A percentile compares a stretch with the other conserved stretches of the same genome.
Conservation (phyloP, 2,888 invertebrate species). For the Leptinotarsa rubiginosa region DNA sequence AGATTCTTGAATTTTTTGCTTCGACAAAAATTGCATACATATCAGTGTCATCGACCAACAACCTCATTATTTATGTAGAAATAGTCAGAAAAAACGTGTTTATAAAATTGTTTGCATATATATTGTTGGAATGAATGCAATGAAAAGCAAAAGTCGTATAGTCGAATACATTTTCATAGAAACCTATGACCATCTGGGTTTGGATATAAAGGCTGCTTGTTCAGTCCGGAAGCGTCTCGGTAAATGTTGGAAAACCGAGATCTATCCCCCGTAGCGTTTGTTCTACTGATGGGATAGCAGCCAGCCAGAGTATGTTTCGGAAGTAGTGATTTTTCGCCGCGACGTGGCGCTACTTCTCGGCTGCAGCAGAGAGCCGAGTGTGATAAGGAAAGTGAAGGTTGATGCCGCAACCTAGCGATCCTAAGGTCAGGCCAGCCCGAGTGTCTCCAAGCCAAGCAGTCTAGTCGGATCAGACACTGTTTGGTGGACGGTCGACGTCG, state of each 20-base stretch:
- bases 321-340: background rate
- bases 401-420: background rate
- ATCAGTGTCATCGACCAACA: no score
- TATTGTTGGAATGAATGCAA: no score
- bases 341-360: slow-evolving; percentile 6
- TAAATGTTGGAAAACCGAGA: background rate
- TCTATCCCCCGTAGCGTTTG: slow-evolving; percentile 7
- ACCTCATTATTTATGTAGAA: no score
- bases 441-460: slow-evolving; percentile 31
- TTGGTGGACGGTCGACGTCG: background rate
- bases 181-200: no score
- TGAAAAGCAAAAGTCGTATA: no score
- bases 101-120: no score
- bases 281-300: background rate
- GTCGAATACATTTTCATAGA: no score
- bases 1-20: no score
- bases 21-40: no score
- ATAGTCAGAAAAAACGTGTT: no score
- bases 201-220: background rate
- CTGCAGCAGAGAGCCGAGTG: background rate
- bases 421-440: slow-evolving; percentile 5
- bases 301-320: background rate
- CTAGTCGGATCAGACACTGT: slow-evolving; percentile 26
- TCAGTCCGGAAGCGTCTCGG: background rate
- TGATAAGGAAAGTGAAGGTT: slow-evolving; percentile 26